Evolutionary conservation across 2,113 vertebrate species (phyloP).

Genomic region (Chitala chitala): DNA sequence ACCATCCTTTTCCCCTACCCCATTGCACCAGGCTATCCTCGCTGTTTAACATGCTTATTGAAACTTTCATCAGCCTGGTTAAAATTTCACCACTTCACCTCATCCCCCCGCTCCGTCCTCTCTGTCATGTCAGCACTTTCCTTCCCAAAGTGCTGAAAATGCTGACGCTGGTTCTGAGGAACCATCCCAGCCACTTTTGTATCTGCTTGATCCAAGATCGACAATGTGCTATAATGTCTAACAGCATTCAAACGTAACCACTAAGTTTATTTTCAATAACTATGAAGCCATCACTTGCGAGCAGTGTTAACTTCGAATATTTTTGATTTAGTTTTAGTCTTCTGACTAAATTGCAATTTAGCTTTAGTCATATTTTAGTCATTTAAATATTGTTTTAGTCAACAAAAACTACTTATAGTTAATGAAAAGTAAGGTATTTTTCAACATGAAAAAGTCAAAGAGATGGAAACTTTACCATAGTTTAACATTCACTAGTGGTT

Average conservation of each 20-base stretch:
- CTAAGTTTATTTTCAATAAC: not conserved
- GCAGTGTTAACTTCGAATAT: too few species aligned
- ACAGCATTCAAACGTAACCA: not conserved
- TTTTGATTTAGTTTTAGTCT: too few species aligned
- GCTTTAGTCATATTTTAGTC: too few species aligned
- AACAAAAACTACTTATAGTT: too few species aligned
- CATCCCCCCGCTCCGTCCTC: slow-evolving; percentile 7
- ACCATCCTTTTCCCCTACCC: not conserved
- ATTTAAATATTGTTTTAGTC: too few species aligned
- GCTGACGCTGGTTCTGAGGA: not conserved
- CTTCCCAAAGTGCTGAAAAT: slow-evolving; percentile 2
- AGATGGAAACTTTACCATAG: too few species aligned
- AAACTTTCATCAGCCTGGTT: slow-evolving; percentile 55
- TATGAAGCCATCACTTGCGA: too few species aligned
- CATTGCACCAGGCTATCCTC: not conserved
- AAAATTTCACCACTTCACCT: slow-evolving; percentile 52
- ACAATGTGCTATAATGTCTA: not conserved
- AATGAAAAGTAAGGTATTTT: too few species aligned
- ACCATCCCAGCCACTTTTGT: not conserved
- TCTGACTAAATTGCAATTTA: too few species aligned
- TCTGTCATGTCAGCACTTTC: not conserved
- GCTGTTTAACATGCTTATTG: slow-evolving; percentile 25
- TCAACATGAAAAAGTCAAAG: too few species aligned
- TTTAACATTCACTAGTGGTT: too few species aligned
- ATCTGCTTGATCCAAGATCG: not conserved